Conservation (phyloP, 2,113 vertebrate species). For the Eurypyga helias region DNA sequence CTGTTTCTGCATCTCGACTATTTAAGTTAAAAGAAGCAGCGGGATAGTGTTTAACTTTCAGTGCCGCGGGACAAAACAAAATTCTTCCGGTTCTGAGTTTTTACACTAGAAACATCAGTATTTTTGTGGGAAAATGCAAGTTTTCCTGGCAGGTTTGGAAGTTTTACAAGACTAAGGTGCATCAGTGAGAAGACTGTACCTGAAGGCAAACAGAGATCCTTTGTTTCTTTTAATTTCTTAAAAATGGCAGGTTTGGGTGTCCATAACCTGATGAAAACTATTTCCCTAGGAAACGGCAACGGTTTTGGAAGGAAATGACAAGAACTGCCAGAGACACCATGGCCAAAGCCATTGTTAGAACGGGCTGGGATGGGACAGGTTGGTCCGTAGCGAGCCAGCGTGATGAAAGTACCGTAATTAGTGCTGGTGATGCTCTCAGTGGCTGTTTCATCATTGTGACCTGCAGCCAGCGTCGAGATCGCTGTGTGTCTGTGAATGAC, state of each 20-base stretch:
- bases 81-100: neutral
- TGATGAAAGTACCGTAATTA: neutral
- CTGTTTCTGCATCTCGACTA: neutral
- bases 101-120: neutral
- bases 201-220: neutral
- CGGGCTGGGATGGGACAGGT: neutral
- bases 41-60: neutral
- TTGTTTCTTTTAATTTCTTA: neutral
- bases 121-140: fast-evolving
- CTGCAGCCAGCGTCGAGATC: fast-evolving
- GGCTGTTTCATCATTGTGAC: neutral
- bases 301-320: neutral
- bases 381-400: neutral
- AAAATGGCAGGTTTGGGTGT: neutral
- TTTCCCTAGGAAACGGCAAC: neutral
- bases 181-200: neutral
- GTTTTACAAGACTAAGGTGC: neutral
- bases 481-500: neutral
- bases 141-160: neutral
- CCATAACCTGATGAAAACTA: neutral
- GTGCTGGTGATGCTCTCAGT: neutral
- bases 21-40: neutral
- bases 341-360: neutral
- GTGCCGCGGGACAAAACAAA: neutral
- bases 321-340: fast-evolving